Base-by-base conservation (phyloP, 2,888 invertebrate genomes). In the Epinotia demarniana region DNA sequence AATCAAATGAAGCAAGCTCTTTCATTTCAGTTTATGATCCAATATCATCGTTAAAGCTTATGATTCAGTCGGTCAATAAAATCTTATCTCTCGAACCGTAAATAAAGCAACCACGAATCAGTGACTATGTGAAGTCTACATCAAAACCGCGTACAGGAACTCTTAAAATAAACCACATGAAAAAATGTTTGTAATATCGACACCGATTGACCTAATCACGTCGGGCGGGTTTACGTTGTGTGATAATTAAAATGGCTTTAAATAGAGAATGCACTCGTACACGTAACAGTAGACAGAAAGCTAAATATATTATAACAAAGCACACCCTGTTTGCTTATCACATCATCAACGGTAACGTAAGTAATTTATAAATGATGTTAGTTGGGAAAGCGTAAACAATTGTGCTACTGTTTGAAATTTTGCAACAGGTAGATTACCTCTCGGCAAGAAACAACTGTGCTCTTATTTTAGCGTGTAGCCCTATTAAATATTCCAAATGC, bases 171-270 rank as follows among this genome's bases (percentile, higher is more conserved):
- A 84, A 86, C 89, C 87, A 84, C 85, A 87, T 85, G 87, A 87
- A 87, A 87, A 75, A 85, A 85, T 86, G 86, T 87, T 85, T 85
- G 85, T 73, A 77, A 77, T 76, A 89, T 88, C 85, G 85, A 83
- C 80, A 86, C 84, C 85, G 86, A 91, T 90, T 87, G 91, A 89
- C 90, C 90, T 83, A 86, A 90, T 91, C 89, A 87, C 86, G 89
- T 86, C 87, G 79, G 81, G 77, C 79, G 78, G 77, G 87, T 88
- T 90, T 90, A 88, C 85, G 82, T 81, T 86, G 84, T 78, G 85
- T 82, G 81, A 83, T 88, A 90, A 89, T 90, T 89, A 90, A 90
- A 84, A 84, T 85, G 63, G 74, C 78, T 82, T 79, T 80, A 83
- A 80, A 82, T 82, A 82, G 79, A 61, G 77, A 70, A 64, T 72